Base-by-base conservation (phyloP, 2,797 vertebrate species). In the Ficedula albicollis region DNA sequence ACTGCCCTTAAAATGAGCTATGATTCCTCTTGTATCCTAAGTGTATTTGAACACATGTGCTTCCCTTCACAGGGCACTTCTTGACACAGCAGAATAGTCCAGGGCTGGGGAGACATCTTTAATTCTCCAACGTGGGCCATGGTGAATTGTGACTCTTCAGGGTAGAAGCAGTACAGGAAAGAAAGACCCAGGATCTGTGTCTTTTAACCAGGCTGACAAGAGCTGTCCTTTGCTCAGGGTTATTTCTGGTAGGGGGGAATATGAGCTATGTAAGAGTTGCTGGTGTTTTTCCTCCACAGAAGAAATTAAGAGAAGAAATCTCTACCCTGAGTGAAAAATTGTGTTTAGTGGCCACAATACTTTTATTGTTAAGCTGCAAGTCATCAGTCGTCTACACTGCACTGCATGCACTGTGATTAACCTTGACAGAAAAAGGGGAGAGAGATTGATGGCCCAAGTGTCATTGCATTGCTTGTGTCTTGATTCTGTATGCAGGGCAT, bases 401-500 rank as follows among this genome's bases (percentile, higher is more conserved):
- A 17, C 83, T 87, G 58, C 43, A 20, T 77, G 58, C 68, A 55
- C 73, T 94, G 46, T 63, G 67, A 51, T 70, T 90, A 86, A 82
- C 30, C 59, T 48, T 94, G 80, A 46, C 52, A 87, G 87, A 32
- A 54, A 52, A 67, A 75, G 7, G 13, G 29, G 43, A 55, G 34
- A 67, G 63, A 91, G 80, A 60, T 17, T n/a, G 83, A 84, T 88
- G 80, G 62, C 52, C 79, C 51, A 39, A 67, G 63, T 74, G 63
- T 88, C 21, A 22, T 52, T 58, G 79, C 55, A 60, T 89, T 63
- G 30, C 70, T 68, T 76, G n/a, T 23, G 44, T 76, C 51, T 62
- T 79, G 44, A n/a, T 84, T 94, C 63, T 87, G 36, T 91, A 86
- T 91, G 81, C 93, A 91, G 94, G 86, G 67, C 80, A 76, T 82